A percentile compares a stretch with the other conserved stretches of the same genome.
Evolutionary conservation across 1,140 invertebrate genomes (phyloP).

Genomic region (Zaprionus africanus): DNA sequence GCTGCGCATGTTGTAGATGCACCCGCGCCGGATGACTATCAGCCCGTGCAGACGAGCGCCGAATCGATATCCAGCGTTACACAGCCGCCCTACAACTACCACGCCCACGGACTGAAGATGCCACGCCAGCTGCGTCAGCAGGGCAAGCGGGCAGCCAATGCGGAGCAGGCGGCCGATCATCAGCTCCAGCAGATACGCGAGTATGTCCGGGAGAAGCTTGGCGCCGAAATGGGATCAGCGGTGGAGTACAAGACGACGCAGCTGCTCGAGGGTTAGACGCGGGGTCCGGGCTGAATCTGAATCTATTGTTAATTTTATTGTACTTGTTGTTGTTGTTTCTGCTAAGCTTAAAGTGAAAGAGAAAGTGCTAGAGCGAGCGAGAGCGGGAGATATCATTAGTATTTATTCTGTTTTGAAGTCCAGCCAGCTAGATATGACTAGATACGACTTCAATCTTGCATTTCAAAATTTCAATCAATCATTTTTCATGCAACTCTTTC

Average conservation of each 20-base stretch:
- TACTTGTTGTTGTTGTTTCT: conserved; percentile 28
- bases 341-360: not conserved
- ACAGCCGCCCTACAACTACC: conserved; percentile 77
- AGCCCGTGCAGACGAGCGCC: conserved; percentile 9
- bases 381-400: conserved; percentile 42
- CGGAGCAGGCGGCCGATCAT: conserved; percentile 40
- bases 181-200: conserved; percentile 74
- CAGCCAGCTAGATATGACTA: not conserved
- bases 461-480: conserved; percentile 17
- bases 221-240: conserved; percentile 75
- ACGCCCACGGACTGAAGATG: conserved; percentile 65
- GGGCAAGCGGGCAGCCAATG: conserved; percentile 57
- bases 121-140: conserved; percentile 48
- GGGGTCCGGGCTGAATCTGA: not conserved
- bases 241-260: conserved; percentile 80
- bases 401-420: conserved; percentile 46
- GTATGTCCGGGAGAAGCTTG: conserved; percentile 75
- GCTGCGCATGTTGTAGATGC: conserved; percentile 18
- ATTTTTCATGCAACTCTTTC: conserved; percentile 13
- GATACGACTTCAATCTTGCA: conserved; percentile 6
- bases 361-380: conserved; percentile 5
- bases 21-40: conserved; percentile 33
- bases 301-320: conserved; percentile 38
- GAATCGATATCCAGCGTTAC: conserved; percentile 44
- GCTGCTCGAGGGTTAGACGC: conserved; percentile 64